Conservation (phyloP, 2,797 vertebrate genomes). For the Rhincodon typus region DNA sequence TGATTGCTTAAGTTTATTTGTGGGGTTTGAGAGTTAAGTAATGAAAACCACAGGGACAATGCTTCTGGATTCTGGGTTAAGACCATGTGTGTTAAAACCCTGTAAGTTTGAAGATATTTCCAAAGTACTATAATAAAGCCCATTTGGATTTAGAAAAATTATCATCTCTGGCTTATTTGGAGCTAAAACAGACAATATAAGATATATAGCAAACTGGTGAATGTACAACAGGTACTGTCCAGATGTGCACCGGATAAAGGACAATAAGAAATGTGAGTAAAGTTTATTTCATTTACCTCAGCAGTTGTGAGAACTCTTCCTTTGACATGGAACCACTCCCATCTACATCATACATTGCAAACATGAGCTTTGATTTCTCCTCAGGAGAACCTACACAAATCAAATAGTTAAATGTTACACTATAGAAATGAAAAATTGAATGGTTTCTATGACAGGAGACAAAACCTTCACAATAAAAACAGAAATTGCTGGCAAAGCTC, state of each 20-base stretch:
- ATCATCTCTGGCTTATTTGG: no score
- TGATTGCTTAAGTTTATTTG: no score
- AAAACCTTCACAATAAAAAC: not conserved
- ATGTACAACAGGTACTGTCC: not conserved
- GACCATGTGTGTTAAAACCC: no score
- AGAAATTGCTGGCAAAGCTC: no score
- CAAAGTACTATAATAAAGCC: no score
- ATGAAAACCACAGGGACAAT: no score
- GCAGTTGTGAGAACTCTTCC: constrained; percentile 80
- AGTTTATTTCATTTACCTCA: constrained; percentile 64
- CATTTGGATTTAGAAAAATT: no score
- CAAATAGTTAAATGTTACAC: constrained; percentile 13
- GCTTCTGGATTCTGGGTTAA: no score
- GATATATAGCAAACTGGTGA: no score
- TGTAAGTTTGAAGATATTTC: no score
- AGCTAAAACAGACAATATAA: no score
- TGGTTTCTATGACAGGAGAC: not conserved
- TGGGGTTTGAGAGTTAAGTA: no score
- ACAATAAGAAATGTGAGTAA: not conserved
- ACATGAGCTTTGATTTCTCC: constrained; percentile 85
- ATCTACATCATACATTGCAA: constrained; percentile 82
- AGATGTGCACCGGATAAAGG: not conserved
- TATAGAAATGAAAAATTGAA: not conserved
- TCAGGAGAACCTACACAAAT: constrained; percentile 70
- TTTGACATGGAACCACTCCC: constrained; percentile 79